Percentiles rank a stretch among this genome's conserved stretches.
Conservation (phyloP, 2,888 invertebrate genomes). For the Corbicula japonica region DNA sequence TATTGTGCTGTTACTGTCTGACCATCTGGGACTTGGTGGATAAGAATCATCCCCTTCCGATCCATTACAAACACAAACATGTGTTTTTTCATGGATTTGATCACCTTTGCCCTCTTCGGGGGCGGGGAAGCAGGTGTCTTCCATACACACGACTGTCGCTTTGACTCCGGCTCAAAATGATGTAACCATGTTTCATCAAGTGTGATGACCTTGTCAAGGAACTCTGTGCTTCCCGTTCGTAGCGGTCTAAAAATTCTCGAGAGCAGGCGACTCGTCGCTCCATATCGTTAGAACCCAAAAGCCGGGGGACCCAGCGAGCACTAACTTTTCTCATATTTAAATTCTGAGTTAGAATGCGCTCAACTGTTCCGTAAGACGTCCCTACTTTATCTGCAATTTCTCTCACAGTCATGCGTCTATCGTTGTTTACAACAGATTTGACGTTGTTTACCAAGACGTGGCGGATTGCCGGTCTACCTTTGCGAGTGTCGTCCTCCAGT, state of each 20-base stretch:
- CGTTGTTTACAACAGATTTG: too few species aligned
- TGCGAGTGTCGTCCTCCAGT: too few species aligned
- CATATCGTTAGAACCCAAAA: background rate
- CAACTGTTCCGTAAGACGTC: too few species aligned
- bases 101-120: constrained; percentile 13
- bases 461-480: too few species aligned
- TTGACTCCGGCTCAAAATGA: too few species aligned
- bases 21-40: constrained; percentile 20
- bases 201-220: background rate
- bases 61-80: constrained; percentile 14
- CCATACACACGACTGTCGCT: constrained; percentile 6
- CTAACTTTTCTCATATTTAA: background rate
- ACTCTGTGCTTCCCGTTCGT: background rate
- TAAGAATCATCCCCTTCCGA: constrained; percentile 10
- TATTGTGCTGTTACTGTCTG: constrained; percentile 9
- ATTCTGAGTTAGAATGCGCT: background rate
- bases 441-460: too few species aligned
- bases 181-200: too few species aligned
- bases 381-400: too few species aligned
- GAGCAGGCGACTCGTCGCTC: background rate
- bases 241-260: background rate
- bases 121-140: constrained; percentile 13
- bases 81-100: constrained; percentile 11
- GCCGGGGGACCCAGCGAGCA: background rate
- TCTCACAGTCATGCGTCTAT: too few species aligned